Percentiles rank a stretch among this genome's conserved stretches.
Evolutionary conservation across 2,113 vertebrate genomes (phyloP).

Genomic region (crab-eating macaque (Macaca fascicularis)): DNA sequence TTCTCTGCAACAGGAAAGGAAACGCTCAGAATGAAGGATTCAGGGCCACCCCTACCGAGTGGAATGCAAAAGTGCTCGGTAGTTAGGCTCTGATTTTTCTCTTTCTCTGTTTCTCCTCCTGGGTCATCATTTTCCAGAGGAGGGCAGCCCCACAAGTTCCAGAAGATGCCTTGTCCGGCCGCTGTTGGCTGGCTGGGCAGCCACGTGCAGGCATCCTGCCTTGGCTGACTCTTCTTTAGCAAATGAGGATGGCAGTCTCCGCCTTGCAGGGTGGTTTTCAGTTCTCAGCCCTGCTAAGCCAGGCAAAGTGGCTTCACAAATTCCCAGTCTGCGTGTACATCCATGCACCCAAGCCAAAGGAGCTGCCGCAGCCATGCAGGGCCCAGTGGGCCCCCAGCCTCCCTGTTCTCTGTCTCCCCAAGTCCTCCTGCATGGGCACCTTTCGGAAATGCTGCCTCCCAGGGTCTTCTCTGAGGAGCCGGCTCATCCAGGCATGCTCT

Average conservation of each 20-base stretch:
- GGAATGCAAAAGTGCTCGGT: fast-evolving
- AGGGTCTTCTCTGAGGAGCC: background rate
- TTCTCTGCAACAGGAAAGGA: background rate
- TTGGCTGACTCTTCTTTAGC: too few species aligned
- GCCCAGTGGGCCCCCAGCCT: too few species aligned
- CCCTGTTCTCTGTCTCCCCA: background rate
- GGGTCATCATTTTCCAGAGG: background rate
- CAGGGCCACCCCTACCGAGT: background rate
- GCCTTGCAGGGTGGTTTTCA: background rate
- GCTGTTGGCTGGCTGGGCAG: background rate
- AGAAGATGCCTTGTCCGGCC: background rate
- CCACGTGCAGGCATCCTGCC: too few species aligned
- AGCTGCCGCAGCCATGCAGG: too few species aligned
- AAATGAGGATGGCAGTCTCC: background rate
- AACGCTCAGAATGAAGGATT: background rate
- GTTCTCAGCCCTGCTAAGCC: too few species aligned
- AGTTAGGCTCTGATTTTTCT: background rate
- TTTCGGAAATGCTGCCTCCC: background rate
- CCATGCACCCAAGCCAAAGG: background rate
- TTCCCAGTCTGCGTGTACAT: background rate
- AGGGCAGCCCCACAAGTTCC: fast-evolving
- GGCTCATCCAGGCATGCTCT: background rate
- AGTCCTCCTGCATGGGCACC: background rate
- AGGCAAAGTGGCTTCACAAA: background rate
- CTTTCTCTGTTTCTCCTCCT: background rate